A percentile compares a stretch with the other conserved stretches of the same genome.
These are phyloP conservation scores for Herpailurus yagouaroundi DNA, from an alignment of 2,113 vertebrate species.

Conservation along the genomic window DNA sequence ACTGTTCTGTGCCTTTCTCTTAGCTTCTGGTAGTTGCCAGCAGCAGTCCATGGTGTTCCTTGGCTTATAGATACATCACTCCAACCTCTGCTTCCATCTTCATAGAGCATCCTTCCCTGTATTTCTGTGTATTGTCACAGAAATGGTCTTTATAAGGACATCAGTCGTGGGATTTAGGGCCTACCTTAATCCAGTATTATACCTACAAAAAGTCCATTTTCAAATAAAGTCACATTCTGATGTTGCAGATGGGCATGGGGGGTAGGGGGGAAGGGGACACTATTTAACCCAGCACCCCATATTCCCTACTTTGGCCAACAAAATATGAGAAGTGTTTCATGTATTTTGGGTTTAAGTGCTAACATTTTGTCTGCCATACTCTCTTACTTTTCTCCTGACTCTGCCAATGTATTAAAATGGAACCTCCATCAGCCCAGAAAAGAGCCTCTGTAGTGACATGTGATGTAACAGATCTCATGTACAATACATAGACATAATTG, in stretches of 20 bases:
- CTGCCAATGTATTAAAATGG: background rate
- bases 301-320: background rate
- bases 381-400: background rate
- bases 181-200: background rate
- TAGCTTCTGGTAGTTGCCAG: background rate
- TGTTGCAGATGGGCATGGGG: background rate
- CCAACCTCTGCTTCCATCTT: background rate
- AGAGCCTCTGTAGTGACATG: background rate
- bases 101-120: background rate
- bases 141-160: background rate
- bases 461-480: background rate
- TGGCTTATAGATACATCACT: background rate
- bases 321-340: background rate
- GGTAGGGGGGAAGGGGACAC: fast-evolving
- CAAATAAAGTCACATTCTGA: background rate
- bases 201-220: background rate
- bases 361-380: background rate
- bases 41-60: background rate
- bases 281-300: background rate
- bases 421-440: background rate
- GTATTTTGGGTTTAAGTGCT: background rate
- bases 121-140: background rate
- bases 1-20: background rate
- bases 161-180: background rate
- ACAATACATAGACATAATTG: background rate